Conservation (phyloP, 30 jellyfish, hydroid and myxozoan species). For the Pelagia noctiluca region DNA sequence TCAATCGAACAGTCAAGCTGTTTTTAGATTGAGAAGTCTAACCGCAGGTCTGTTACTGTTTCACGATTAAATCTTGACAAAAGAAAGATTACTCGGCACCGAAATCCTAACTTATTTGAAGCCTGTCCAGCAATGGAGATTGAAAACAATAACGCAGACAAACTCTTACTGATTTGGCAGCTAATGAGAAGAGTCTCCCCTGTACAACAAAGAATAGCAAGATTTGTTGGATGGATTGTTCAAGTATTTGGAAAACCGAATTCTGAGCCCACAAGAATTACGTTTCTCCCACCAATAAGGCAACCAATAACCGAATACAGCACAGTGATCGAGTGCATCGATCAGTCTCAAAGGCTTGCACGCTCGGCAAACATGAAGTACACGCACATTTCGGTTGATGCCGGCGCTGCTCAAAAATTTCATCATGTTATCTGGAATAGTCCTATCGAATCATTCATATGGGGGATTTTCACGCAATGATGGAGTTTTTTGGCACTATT, state of each 20-base stretch:
- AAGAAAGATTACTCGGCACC: constrained; percentile 22
- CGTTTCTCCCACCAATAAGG: constrained; percentile 31
- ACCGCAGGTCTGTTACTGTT: not conserved
- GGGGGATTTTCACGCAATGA: constrained; percentile 31
- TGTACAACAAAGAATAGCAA: constrained; percentile 11
- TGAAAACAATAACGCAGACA: constrained; percentile 29
- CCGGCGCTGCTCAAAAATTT: constrained; percentile 38
- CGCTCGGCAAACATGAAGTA: constrained; percentile 9
- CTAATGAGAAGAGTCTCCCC: constrained; percentile 28
- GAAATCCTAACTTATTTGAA: constrained; percentile 12
- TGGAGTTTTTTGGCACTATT: constrained; percentile 29
- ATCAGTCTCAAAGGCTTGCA: constrained; percentile 22
- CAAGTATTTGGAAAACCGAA: constrained; percentile 25
- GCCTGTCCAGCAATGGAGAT: constrained; percentile 5
- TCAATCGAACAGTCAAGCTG: not conserved
- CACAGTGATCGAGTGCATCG: constrained; percentile 20
- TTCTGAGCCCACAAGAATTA: constrained; percentile 24
- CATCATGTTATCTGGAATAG: constrained; percentile 27
- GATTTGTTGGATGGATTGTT: constrained; percentile 42
- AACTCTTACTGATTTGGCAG: constrained; percentile 16
- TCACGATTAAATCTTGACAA: constrained; percentile 13
- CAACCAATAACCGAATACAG: constrained; percentile 33
- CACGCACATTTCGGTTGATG: constrained; percentile 41
- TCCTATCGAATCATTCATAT: constrained; percentile 23
- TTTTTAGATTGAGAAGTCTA: constrained; percentile 7